Evolutionary conservation across 2,888 invertebrate species (phyloP).

Genomic region (Blomia tropicalis): DNA sequence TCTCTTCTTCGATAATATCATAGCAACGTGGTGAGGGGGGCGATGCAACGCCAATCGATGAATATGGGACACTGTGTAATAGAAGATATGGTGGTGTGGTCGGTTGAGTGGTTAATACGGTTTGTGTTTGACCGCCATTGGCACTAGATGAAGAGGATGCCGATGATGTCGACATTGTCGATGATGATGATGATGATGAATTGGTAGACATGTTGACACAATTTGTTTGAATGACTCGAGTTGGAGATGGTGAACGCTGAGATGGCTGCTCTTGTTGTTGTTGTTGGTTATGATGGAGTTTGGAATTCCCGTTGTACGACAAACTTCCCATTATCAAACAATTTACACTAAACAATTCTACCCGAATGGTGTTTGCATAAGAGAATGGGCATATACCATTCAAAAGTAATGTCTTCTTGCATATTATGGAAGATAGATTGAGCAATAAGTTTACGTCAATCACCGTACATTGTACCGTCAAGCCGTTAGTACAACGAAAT

Average conservation of each 20-base stretch:
- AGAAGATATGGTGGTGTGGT: not conserved
- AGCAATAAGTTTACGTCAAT: no score
- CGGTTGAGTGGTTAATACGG: no score
- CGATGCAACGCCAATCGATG: constrained; percentile 1
- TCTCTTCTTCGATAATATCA: constrained; percentile 12
- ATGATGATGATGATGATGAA: not conserved
- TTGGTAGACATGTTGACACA: not conserved
- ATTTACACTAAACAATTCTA: not conserved
- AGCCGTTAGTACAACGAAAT: no score
- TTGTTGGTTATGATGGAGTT: not conserved
- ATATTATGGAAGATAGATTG: not conserved
- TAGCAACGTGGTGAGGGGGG: constrained; percentile 1
- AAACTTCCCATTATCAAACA: not conserved
- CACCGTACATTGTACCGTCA: no score
- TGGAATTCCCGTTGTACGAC: not conserved
- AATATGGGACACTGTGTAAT: constrained; percentile 1
- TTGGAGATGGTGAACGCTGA: not conserved
- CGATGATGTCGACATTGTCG: not conserved
- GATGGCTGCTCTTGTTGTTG: not conserved
- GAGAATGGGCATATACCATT: not conserved
- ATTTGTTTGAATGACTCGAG: not conserved
- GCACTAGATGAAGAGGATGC: not conserved
- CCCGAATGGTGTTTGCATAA: not conserved
- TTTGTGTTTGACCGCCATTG: not conserved
- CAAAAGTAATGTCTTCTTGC: not conserved